Evolutionary conservation across 2,113 vertebrate genomes (phyloP), one percentile per base, ranked within the genome.

Genomic region (Chamaetylas fuelleborni): DNA sequence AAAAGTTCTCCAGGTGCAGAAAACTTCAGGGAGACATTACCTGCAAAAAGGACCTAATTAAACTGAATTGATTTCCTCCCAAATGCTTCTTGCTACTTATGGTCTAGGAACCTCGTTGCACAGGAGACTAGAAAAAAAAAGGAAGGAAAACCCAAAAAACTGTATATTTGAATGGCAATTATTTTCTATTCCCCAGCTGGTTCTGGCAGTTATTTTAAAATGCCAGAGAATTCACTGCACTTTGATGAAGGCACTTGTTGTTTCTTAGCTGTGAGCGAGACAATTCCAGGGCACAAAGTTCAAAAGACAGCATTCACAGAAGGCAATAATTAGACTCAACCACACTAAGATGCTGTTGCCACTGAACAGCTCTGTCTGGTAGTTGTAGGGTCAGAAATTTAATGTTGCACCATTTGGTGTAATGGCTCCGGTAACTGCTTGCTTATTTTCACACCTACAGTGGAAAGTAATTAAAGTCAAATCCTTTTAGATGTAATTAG

Each of bases 391-490:
- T 93, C 92, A 94, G 77, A 62, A 89, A 94, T 71, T 45, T 78
- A 51, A 84, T 43, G 73, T 29, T 70, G 56, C 47, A 73, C 36
- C 64, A 82, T 86, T 95, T 95, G 38, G 45, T 74, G 45, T 53
- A 94, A 96, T 54, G 78, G n/a, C 54, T 92, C 5, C 31, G 62
- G 85, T 84, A 80, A 76, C 81, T 64, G 58, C 67, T 79, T 64
- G 15, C 64, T 97, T 96, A 64, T 88, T 95, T 89, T 95, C 80
- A 76, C 78, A 94, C 74, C 86, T 97, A 61, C 48, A 72, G 54
- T 48, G 56, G 71, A 83, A 83, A 66, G 77, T 82, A 96, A 97
- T 97, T 97, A 96, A 97, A 91, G 50, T 10, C n/a, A 33, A 51
- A 93, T 57, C 9, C 24, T 86, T 94, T 92, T 66, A 79, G 57